phyloP scores from a whole-genome alignment of 2,888 invertebrate species.

The Drepanosiphum platanoidis region DNA sequence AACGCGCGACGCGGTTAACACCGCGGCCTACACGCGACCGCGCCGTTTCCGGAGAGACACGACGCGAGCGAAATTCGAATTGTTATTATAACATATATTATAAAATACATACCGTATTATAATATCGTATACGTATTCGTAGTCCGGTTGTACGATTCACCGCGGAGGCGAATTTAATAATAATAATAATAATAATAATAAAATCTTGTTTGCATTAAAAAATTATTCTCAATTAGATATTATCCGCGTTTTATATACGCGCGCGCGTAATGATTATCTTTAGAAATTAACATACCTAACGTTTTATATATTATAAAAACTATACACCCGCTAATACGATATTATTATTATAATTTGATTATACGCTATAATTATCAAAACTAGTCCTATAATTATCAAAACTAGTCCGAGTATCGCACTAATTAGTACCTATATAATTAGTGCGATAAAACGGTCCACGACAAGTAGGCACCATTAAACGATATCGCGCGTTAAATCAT shows the following conservation, averaged over 20 bases:
- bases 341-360: too few species aligned
- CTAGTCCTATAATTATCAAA: not conserved
- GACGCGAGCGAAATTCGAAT: not conserved
- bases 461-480: not conserved
- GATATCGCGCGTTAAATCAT: too few species aligned
- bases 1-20: not conserved
- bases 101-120: too few species aligned
- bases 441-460: not conserved
- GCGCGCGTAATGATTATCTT: not conserved
- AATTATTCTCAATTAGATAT: not conserved
- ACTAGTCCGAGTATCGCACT: not conserved
- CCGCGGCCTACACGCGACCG: slow-evolving; percentile 25
- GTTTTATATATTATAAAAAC: not conserved
- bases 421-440: too few species aligned
- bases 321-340: not conserved
- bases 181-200: too few species aligned
- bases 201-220: too few species aligned
- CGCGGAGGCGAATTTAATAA: not conserved
- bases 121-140: too few species aligned
- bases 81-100: not conserved
- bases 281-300: not conserved
- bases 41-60: slow-evolving; percentile 59
- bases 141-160: too few species aligned
- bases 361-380: not conserved
- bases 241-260: not conserved